Base-by-base conservation (phyloP, 2,797 vertebrate species). In the Micromesistius poutassou region DNA sequence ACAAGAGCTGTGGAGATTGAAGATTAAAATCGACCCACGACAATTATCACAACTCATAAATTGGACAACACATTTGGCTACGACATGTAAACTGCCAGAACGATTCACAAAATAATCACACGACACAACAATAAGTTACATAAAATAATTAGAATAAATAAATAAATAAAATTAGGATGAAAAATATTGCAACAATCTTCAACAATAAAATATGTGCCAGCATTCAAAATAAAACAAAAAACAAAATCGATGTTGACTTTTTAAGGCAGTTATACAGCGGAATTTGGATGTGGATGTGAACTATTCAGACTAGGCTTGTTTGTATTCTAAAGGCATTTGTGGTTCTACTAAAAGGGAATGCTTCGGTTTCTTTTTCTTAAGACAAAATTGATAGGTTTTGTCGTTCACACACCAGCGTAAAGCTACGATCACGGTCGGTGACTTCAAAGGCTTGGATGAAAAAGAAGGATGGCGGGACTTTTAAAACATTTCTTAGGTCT, bases 81-180 rank as follows among this genome's bases (percentile, higher is more conserved):
- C 93, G 93, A 97, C 94, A 96, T 79, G 93, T 95, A 95, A 96
- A 97, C 95, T 96, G 94, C 95, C 94, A 92, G 88, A 90, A 89
- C 93, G 92, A 90, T 79, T 92, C 92, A 94, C 90, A 81, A 84
- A 85, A 83, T 40, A 88, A 91, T 93, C 92, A 92, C 93, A 93
- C 84, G 85, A 93, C 93, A 94, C 93, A 93, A 90, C 91, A 94
- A 91, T 93, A 95, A 94, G 91, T 94, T 96, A 95, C 91, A 92
- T 95, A 94, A 97, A 95, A 94, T 94, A 93, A 95, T 96, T 93
- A 93, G 94, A 96, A 97, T 97, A 96, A 98, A 99, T 99, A 99
- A 98, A 99, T 98, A 98, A 97, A 94, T 94, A 86, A 96, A 97
- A 97, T 93, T 93, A 95, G 94, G 94, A 96, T 95, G 94, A 95